Percentiles rank a stretch among this genome's conserved stretches.
phyloP scores from a whole-genome alignment of 2,888 invertebrate species.

The Pegoplata infirma region DNA sequence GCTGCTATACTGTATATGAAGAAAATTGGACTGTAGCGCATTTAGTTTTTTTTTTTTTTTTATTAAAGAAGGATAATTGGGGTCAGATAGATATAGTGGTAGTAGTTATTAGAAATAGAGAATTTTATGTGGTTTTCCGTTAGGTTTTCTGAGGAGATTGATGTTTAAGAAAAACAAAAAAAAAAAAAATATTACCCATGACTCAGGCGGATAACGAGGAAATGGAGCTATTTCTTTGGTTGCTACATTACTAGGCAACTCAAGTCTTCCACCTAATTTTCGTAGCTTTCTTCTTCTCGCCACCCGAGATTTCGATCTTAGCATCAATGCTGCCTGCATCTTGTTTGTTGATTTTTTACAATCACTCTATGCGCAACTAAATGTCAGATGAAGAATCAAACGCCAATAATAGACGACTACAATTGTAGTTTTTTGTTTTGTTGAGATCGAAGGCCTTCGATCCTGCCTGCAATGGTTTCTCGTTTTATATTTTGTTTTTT shows the following conservation, averaged over 20 bases:
- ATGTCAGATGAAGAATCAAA: constrained; percentile 24
- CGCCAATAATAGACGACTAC: background rate
- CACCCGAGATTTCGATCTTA: constrained; percentile 93
- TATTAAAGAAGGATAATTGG: constrained; percentile 5
- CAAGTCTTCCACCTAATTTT: constrained; percentile 86
- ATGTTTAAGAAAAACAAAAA: constrained; percentile 65
- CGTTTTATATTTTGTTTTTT: background rate
- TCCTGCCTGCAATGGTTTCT: constrained; percentile 21
- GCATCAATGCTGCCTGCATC: constrained; percentile 96
- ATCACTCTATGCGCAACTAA: constrained; percentile 61
- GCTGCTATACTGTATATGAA: constrained; percentile 11
- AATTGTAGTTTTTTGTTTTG: background rate
- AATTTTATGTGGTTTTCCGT: constrained; percentile 58
- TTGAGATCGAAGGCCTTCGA: constrained; percentile 28
- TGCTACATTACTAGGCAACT: constrained; percentile 92
- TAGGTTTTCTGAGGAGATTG: constrained; percentile 49
- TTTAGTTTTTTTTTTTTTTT: background rate
- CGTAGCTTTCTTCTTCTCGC: constrained; percentile 87
- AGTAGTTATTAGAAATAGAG: constrained; percentile 57
- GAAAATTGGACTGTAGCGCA: constrained; percentile 14
- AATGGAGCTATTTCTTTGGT: constrained; percentile 92
- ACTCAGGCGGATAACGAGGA: constrained; percentile 91
- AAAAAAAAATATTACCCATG: constrained; percentile 81
- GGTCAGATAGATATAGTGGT: constrained; percentile 15
- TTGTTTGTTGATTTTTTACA: constrained; percentile 70